These are phyloP conservation scores for Tetrao urogallus DNA, from an alignment of 2,113 vertebrate species.

Conservation along the genomic window DNA sequence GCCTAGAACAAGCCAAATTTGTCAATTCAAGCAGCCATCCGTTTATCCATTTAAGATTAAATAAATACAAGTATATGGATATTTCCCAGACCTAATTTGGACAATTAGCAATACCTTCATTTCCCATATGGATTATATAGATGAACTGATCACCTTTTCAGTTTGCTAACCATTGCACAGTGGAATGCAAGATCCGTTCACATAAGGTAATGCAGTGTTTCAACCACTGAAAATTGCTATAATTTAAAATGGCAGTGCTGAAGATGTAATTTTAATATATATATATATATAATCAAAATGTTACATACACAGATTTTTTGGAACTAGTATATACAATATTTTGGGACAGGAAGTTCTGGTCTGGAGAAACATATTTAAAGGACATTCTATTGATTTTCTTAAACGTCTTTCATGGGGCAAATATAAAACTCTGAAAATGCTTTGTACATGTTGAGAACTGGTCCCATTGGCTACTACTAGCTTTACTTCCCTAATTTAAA, in stretches of 20 bases:
- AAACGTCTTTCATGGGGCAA: neutral
- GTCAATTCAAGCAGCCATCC: neutral
- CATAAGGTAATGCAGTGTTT: neutral
- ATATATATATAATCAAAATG: neutral
- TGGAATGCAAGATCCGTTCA: neutral
- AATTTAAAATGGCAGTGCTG: neutral
- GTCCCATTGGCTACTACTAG: neutral
- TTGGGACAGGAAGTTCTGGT: neutral
- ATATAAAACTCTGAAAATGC: neutral
- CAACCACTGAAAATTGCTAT: neutral
- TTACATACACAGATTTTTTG: neutral
- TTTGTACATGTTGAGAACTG: neutral
- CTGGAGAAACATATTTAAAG: neutral
- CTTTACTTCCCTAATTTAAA: neutral
- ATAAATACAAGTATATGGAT: neutral
- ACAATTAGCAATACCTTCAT: neutral
- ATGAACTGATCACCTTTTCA: neutral
- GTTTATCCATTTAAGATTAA: neutral
- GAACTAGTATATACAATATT: neutral
- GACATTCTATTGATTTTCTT: neutral
- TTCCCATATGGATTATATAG: neutral
- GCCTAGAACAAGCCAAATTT: neutral
- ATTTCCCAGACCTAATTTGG: neutral
- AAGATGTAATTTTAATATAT: neutral
- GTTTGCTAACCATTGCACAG: neutral